Conservation (phyloP, 2,113 vertebrate genomes). For the Gnathochromis pfefferi region DNA sequence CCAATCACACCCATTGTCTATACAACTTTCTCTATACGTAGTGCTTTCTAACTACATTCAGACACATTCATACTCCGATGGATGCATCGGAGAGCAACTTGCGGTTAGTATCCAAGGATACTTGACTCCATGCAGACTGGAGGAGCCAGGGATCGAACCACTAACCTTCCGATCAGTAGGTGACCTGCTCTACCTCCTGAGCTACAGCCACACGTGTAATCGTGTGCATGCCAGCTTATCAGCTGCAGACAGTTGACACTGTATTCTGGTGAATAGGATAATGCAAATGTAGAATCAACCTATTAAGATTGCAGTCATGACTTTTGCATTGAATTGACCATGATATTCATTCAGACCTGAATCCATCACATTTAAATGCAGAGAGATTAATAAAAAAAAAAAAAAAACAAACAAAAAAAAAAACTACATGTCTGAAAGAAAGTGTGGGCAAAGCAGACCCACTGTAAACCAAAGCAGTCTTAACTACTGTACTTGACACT, state of each 20-base stretch:
- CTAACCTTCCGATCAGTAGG: neutral
- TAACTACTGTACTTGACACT: neutral
- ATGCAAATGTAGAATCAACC: neutral
- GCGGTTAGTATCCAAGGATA: neutral
- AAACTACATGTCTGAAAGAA: neutral
- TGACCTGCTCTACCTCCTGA: neutral
- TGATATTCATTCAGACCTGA: neutral
- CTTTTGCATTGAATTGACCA: neutral
- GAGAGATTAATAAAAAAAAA: neutral
- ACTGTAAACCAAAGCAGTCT: neutral
- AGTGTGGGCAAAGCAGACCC: neutral
- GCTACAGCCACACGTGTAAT: neutral
- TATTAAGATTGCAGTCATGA: neutral
- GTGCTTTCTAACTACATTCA: neutral
- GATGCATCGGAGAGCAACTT: neutral
- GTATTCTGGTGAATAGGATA: neutral
- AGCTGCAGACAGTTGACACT: neutral
- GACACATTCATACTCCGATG: neutral
- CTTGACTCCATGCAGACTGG: neutral
- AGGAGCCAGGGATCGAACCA: neutral
- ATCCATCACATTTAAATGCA: neutral
- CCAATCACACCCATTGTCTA: neutral
- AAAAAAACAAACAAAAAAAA: fast-evolving
- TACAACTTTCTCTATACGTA: neutral
- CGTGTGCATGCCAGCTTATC: neutral